phyloP scores from a whole-genome alignment of 2,888 invertebrate genomes.

The Cryptus viduatorius region DNA sequence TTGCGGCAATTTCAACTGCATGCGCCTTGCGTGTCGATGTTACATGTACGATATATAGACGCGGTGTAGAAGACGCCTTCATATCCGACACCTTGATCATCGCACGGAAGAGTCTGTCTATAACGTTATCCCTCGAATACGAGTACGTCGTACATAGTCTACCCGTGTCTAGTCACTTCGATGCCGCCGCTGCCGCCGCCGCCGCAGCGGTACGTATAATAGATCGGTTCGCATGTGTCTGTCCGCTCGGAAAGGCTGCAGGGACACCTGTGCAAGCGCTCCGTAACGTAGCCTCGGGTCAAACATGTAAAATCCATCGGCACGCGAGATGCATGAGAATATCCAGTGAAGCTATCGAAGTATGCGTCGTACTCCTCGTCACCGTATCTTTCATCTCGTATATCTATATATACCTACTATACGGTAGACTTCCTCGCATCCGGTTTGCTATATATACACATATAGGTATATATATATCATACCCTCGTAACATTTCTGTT shows the following conservation, averaged over 20 bases:
- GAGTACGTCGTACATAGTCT: not conserved
- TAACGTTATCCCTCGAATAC: not conserved
- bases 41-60: not conserved
- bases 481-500: not conserved
- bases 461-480: not conserved
- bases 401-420: not conserved
- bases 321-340: constrained; percentile 75
- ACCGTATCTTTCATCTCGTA: constrained; percentile 60
- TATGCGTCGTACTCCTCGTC: constrained; percentile 63
- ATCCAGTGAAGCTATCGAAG: constrained; percentile 32
- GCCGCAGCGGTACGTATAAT: not conserved
- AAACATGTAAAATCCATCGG: constrained; percentile 81
- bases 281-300: constrained; percentile 73
- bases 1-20: constrained; percentile 2
- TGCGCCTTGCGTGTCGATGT: constrained; percentile 14
- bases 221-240: constrained; percentile 20
- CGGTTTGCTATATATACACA: not conserved
- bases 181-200: not conserved
- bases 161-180: not conserved
- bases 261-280: constrained; percentile 52
- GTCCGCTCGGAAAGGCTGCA: constrained; percentile 6
- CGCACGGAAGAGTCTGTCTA: not conserved
- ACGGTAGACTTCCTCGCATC: not conserved
- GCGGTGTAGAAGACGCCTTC: constrained; percentile 32
- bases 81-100: constrained; percentile 19